Evolutionary conservation across 2,797 vertebrate species (phyloP).

Genomic region (Parauchenoglanis ngamensis): DNA sequence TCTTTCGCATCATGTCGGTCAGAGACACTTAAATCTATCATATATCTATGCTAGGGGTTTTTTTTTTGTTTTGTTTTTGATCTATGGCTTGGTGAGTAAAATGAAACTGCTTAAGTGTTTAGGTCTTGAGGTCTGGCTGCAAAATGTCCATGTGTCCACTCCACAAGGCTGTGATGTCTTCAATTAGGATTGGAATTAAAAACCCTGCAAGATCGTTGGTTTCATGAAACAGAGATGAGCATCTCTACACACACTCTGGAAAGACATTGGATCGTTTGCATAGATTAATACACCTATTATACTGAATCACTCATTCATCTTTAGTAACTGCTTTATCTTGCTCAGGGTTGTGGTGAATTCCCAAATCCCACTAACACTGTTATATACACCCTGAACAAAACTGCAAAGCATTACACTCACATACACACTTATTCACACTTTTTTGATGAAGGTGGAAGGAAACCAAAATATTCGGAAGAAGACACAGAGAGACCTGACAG

Average conservation of each 20-base stretch:
- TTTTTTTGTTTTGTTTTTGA: too few species aligned
- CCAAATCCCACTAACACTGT: background rate
- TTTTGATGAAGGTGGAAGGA: background rate
- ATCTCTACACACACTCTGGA: background rate
- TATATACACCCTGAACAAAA: background rate
- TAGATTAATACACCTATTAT: background rate
- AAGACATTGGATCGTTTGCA: background rate
- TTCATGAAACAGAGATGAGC: background rate
- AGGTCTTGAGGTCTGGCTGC: too few species aligned
- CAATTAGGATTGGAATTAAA: background rate
- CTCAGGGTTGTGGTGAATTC: background rate
- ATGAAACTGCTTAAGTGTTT: too few species aligned
- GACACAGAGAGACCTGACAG: background rate
- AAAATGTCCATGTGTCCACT: too few species aligned
- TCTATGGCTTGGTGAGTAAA: too few species aligned
- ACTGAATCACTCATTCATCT: background rate
- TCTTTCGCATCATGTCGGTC: too few species aligned
- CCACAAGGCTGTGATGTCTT: background rate
- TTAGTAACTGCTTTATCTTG: background rate
- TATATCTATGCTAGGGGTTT: too few species aligned
- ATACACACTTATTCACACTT: slow-evolving; percentile 3
- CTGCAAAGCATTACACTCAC: background rate
- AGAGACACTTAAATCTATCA: too few species aligned
- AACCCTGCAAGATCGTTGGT: background rate
- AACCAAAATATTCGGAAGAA: background rate